Evolutionary conservation across 2,113 vertebrate species (phyloP), one percentile per base, ranked within the genome.

Genomic region (Nyctibius bracteatus): DNA sequence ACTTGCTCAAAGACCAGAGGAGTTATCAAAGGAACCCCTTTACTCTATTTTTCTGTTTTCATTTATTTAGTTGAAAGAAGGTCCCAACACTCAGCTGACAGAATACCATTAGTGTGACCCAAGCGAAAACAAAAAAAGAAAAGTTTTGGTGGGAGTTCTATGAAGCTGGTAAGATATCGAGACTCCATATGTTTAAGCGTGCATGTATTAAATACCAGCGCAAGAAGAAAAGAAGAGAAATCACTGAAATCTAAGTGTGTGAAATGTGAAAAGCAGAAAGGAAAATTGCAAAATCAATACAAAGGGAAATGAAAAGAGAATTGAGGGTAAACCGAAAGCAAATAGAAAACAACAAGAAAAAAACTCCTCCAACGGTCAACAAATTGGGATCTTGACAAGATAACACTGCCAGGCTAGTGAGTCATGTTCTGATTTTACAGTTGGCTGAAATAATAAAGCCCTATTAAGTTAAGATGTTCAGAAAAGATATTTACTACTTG

Each of bases 271-370:
- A 92, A 93, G 83, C 70, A 86, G 68, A 91, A 96, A 89, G 73
- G 72, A 93, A 95, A 96, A 96, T 75, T 70, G 49, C 75, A 94
- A 95, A 96, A 96, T 96, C 95, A 95, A 95, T 96, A 94, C 33
- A 31, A 67, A 87, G 59, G 82, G 85, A 96, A 96, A 96, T 63
- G 5, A 89, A 95, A 93, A 90, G 73, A 75, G 72, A 96, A 93
- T 65, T 85, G 86, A 94, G 78, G 81, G 85, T 91, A 94, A 94
- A 89, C 57, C 8, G 3, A 94, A 83, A 94, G 65, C 82, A 65
- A 79, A 86, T 22, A 95, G 73, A 84, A 93, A 95, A 90, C 71
- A 86, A 82, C 9, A 67, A 62, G 14, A 0, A 47, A 62, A 86
- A 89, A 49, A 14, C 0, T 8, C 10, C 14, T 55, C 68, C 30